Evolutionary conservation across 2,888 invertebrate genomes (phyloP).

Genomic region (Bimastos eiseni): DNA sequence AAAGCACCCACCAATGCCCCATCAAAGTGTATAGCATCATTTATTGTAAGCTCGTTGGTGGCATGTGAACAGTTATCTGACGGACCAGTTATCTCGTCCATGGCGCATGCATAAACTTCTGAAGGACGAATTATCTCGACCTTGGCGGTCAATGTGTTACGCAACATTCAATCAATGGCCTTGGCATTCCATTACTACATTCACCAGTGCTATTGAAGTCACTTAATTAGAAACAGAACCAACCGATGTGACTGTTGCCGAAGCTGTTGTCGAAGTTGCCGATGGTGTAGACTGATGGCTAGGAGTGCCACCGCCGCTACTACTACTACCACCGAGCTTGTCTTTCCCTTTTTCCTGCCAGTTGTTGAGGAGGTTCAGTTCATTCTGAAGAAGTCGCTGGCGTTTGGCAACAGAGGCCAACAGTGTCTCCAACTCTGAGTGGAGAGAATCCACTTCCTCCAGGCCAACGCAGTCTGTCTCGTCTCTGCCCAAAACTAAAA

Average conservation of each 20-base stretch:
- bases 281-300: background rate
- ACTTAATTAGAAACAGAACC: background rate
- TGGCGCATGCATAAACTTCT: no score
- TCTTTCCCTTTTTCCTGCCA: slow-evolving; percentile 31
- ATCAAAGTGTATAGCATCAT: no score
- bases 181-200: background rate
- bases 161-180: no score
- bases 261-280: background rate
- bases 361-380: slow-evolving; percentile 51
- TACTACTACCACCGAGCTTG: slow-evolving; percentile 18
- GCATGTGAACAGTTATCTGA: no score
- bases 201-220: background rate
- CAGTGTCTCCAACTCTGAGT: slow-evolving; percentile 82
- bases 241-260: background rate
- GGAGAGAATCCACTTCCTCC: slow-evolving; percentile 85
- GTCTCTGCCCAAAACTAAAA: slow-evolving; percentile 26
- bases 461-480: slow-evolving; percentile 79
- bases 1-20: no score
- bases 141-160: no score
- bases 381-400: slow-evolving; percentile 72
- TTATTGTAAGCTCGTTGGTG: no score
- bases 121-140: no score
- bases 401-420: slow-evolving; percentile 81
- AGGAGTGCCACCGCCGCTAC: background rate
- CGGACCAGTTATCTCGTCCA: no score